Evolutionary conservation across 2,797 vertebrate genomes (phyloP).

Genomic region (Atherinosoma microstoma): DNA sequence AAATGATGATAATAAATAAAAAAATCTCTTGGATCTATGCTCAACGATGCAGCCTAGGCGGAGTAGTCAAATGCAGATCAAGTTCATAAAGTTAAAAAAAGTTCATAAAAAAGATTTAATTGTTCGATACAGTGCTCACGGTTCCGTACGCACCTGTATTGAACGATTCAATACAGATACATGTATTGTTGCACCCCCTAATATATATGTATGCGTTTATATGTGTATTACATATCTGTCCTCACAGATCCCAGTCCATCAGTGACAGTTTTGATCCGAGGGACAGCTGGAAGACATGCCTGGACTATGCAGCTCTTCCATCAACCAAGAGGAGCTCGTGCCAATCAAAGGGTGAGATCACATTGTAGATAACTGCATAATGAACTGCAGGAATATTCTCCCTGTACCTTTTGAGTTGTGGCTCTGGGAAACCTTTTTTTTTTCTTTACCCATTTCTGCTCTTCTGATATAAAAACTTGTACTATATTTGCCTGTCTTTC

Average conservation of each 20-base stretch:
- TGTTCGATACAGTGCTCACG: no score
- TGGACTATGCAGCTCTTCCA: conserved; percentile 98
- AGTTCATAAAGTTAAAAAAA: no score
- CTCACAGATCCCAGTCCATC: conserved; percentile 91
- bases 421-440: background rate
- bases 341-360: conserved; percentile 92
- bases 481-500: background rate
- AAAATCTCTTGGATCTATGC: no score
- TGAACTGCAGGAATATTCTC: background rate
- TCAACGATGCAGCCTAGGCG: no score
- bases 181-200: no score
- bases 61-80: no score
- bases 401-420: background rate
- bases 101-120: no score
- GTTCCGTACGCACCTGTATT: no score
- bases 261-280: conserved; percentile 92
- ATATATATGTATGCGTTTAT: no score
- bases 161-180: no score
- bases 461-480: conserved; percentile 19
- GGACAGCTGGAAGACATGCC: conserved; percentile 94
- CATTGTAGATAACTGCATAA: background rate
- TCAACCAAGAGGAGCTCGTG: conserved; percentile 93
- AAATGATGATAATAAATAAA: no score
- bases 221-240: conserved; percentile 8
- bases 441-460: background rate